Evolutionary conservation across 2,797 vertebrate genomes (phyloP), one percentile per base, ranked within the genome.

Genomic region (Amblyopsis hoosieri): DNA sequence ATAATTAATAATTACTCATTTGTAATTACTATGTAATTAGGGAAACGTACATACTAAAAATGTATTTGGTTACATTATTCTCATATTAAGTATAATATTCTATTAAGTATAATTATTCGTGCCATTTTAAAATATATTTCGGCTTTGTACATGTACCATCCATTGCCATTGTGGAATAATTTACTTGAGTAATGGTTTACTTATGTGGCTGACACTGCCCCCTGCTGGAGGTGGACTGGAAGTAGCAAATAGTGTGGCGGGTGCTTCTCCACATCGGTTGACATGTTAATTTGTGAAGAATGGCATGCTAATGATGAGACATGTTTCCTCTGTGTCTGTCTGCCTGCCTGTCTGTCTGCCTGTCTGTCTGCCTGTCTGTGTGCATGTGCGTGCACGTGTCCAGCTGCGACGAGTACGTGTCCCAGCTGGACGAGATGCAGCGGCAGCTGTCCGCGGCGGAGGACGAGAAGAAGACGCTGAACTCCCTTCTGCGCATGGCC

Each of bases 381-480:
- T 23, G 23, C 23, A 23, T 55, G 12, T 69, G 53, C 53, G 54
- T 67, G 4, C 66, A 3, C 73, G 15, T 2, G 66, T 45, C 19
- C 87, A 99, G 98, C 46, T 99, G 98, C 53, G 98, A 99, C 0
- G 98, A 99, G 46, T 99, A 99, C 0, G 97, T 99, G 72, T 96
- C 93, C 0, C 98, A 99, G 91, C 86, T 99, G 86, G 98, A 99
- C 0, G 95, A 95, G 88, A 99, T 99, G 98, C 98, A 99, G 92
- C 89, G 96, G 76, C 98, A 99, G 84, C 94, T 99, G 31, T 94
- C 96, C 0, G 97, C 96, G 0, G 97, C 98, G 0, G 98, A 99
- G 90, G 98, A 99, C 0, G 98, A 99, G 89, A 99, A 99, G 95
- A 99, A 98, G 91, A 99, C 98, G 0, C 92, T 99, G 56, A 99